phyloP scores from a whole-genome alignment of 2,797 vertebrate species.

The Megaceryle alcyon region DNA sequence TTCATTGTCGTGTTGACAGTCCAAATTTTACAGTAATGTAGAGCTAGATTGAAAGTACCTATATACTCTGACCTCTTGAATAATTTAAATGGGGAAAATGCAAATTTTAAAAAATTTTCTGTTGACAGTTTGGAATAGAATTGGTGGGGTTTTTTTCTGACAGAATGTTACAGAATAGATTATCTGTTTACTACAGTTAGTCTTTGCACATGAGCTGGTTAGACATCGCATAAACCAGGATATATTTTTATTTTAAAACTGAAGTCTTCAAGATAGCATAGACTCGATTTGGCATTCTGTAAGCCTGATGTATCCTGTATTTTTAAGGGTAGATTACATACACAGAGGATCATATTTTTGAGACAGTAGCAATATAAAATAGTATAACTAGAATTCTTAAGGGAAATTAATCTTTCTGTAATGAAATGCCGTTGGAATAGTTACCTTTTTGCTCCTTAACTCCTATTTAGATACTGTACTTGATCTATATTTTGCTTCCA shows the following conservation, averaged over 20 bases:
- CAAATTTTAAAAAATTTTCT: not conserved
- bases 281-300: not conserved
- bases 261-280: not conserved
- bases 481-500: not conserved
- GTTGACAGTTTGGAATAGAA: not conserved
- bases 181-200: not conserved
- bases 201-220: not conserved
- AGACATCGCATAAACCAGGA: not conserved
- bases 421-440: not conserved
- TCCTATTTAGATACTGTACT: not conserved
- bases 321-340: not conserved
- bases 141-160: not conserved
- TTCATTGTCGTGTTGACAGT: not conserved
- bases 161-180: not conserved
- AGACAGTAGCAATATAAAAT: not conserved
- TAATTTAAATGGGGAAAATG: conserved; percentile 17
- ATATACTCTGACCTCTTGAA: not conserved
- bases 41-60: not conserved
- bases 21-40: not conserved
- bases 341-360: not conserved
- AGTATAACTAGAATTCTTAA: not conserved
- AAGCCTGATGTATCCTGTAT: not conserved
- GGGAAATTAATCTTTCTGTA: not conserved
- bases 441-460: not conserved
- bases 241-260: not conserved